Evolutionary conservation across 2,797 vertebrate species (phyloP), one percentile per base, ranked within the genome.

Genomic region (Spatula clypeata): DNA sequence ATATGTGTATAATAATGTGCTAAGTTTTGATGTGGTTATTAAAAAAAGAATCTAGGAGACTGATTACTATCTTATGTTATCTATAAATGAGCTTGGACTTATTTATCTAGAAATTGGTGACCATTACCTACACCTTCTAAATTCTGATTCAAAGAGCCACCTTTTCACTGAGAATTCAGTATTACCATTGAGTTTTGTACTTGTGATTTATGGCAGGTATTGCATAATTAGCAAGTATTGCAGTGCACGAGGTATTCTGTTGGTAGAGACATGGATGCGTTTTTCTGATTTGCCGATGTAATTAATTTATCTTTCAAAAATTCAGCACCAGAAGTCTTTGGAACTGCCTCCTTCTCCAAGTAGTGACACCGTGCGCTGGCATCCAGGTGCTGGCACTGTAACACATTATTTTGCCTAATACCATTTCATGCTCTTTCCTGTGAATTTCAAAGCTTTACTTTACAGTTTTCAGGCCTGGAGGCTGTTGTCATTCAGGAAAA

Each of bases 241-340:
- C 5, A 36, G 53, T 27, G 27, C 9, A 12, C 11, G 11, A 36
- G 42, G 8, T 60, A 27, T 73, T 74, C 77, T 72, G 2, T 29
- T 57, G 32, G 14, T 65, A 51, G 53, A 89, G 58, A 34, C 58
- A 15, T 69, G 42, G 32, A 49, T 75, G 5, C 1, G 4, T 71
- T 93, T 86, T 89, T 89, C 44, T 93, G 54, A 69, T 72, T 89
- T 83, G 42, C 60, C 74, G n/a, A 16, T 86, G n/a, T 16, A 57
- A 60, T 80, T 89, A 1, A 27, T 16, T 79, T 81, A 13, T 20
- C 7, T 67, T 93, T 65, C 10, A 44, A 70, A 79, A 71, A 53
- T 26, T 58, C 12, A 29, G 5, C 58, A 64, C 2, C 6, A 19
- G 21, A 60, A 62, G 21, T 51, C 9, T 65, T 87, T 77, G 65